A percentile compares a stretch with the other conserved stretches of the same genome.
Evolutionary conservation across 2,797 vertebrate species (phyloP).

Genomic region (Acrossocheilus wenchowensis): DNA sequence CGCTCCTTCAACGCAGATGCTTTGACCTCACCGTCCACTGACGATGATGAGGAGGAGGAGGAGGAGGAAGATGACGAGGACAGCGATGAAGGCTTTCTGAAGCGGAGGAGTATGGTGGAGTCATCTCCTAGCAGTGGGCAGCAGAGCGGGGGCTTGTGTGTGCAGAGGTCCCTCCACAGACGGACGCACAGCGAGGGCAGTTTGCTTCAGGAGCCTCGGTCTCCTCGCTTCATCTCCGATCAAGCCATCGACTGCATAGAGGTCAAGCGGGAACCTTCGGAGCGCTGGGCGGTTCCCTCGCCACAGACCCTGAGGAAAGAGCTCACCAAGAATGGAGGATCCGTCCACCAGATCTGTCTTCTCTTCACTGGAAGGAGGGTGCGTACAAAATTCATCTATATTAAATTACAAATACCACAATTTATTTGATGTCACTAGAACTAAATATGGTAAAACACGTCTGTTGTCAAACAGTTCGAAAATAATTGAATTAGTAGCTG

Average conservation of each 20-base stretch:
- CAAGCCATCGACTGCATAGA: constrained; percentile 84
- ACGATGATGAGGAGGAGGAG: constrained; percentile 69
- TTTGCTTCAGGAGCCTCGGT: constrained; percentile 83
- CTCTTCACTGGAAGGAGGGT: constrained; percentile 89
- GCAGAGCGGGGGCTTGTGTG: constrained; percentile 69
- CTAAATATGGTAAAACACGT: background rate
- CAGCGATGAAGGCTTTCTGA: constrained; percentile 73
- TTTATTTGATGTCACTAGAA: background rate
- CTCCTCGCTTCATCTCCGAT: constrained; percentile 88
- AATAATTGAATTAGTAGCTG: background rate
- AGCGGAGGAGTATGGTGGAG: constrained; percentile 83
- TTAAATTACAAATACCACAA: background rate
- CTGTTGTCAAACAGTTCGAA: background rate
- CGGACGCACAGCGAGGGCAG: constrained; percentile 92
- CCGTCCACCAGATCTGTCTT: constrained; percentile 85
- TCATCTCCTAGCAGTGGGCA: constrained; percentile 54
- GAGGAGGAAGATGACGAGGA: constrained; percentile 74
- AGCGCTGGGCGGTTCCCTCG: constrained; percentile 80
- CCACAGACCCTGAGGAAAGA: constrained; percentile 86
- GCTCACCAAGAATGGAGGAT: constrained; percentile 82
- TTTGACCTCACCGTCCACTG: constrained; percentile 53
- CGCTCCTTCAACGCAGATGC: constrained; percentile 72
- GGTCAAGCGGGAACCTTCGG: constrained; percentile 51
- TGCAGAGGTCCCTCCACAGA: constrained; percentile 80
- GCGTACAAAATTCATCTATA: constrained; percentile 39